These are phyloP conservation scores for Pipistrellus kuhlii DNA, from an alignment of 2,797 vertebrate species.

Conservation along the genomic window DNA sequence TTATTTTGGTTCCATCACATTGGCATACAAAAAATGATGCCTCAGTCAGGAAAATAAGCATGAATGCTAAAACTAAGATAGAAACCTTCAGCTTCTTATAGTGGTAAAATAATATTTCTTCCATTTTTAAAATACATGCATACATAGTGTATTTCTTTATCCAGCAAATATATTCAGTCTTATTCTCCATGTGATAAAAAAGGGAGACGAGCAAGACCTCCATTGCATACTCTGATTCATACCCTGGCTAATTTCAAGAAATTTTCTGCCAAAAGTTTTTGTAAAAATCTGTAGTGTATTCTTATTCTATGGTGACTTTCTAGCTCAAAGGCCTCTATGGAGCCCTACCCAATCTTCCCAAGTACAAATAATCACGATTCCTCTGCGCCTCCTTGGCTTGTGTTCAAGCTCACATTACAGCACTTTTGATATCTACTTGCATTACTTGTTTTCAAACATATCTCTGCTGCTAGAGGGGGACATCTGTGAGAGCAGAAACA, in stretches of 20 bases:
- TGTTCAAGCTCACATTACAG: neutral
- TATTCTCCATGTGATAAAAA: neutral
- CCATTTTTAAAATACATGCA: neutral
- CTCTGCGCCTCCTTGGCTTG: neutral
- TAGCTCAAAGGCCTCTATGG: neutral
- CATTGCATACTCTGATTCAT: neutral
- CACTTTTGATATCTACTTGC: neutral
- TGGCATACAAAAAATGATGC: conserved; percentile 70
- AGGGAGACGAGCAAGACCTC: neutral
- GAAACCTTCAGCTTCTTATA: neutral
- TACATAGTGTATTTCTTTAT: neutral
- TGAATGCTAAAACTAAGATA: conserved; percentile 22
- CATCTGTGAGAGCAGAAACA: neutral
- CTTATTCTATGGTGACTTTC: neutral
- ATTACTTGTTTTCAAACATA: neutral
- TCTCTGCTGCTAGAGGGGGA: neutral
- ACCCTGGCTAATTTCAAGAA: neutral
- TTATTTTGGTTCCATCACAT: conserved; percentile 44
- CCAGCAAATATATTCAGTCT: neutral
- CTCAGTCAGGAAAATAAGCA: neutral
- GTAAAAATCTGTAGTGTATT: neutral
- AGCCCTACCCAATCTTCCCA: neutral
- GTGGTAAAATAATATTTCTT: neutral
- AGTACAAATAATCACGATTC: neutral
- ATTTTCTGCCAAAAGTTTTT: neutral